Percentiles rank a stretch among this genome's conserved stretches.
These are phyloP conservation scores for Drosophila paramelanica DNA, from an alignment of 2,888 invertebrate species.

Conservation along the genomic window DNA sequence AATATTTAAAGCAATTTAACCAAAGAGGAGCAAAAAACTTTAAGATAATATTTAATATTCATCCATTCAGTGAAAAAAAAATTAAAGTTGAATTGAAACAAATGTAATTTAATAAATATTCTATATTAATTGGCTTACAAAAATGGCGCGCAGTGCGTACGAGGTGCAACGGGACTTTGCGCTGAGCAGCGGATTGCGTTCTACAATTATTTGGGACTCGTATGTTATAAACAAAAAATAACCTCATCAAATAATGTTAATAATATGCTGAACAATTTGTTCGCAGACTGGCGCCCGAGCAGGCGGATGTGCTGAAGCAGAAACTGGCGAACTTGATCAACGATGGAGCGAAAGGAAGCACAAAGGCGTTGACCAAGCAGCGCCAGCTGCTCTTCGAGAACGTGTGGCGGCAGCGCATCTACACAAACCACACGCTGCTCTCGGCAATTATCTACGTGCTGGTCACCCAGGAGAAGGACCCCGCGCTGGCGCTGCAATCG, in stretches of 20 bases:
- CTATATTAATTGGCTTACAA: neutral
- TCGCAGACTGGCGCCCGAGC: slow-evolving; percentile 56
- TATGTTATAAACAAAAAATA: slow-evolving; percentile 47
- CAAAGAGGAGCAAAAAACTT: neutral
- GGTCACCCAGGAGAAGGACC: slow-evolving; percentile 53
- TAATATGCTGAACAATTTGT: neutral
- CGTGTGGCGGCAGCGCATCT: slow-evolving; percentile 76
- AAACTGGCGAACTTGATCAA: slow-evolving; percentile 58
- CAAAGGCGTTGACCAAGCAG: slow-evolving; percentile 36
- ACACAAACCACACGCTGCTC: slow-evolving; percentile 72
- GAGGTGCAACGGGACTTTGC: slow-evolving; percentile 81
- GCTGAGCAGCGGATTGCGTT: slow-evolving; percentile 61
- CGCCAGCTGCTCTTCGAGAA: slow-evolving; percentile 63
- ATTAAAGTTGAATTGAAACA: neutral
- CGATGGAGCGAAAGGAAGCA: slow-evolving; percentile 13
- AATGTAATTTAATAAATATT: neutral
- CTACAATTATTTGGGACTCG: slow-evolving; percentile 80
- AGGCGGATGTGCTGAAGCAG: slow-evolving; percentile 51
- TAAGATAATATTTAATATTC: neutral
- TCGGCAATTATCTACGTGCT: slow-evolving; percentile 78
- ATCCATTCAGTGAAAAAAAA: neutral
- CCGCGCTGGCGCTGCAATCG: slow-evolving; percentile 46
- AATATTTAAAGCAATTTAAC: neutral
- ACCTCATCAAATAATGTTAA: too few species aligned
- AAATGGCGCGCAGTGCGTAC: slow-evolving; percentile 58